phyloP scores from a whole-genome alignment of 2,797 vertebrate species.

The Gymnothorax reevesii region DNA sequence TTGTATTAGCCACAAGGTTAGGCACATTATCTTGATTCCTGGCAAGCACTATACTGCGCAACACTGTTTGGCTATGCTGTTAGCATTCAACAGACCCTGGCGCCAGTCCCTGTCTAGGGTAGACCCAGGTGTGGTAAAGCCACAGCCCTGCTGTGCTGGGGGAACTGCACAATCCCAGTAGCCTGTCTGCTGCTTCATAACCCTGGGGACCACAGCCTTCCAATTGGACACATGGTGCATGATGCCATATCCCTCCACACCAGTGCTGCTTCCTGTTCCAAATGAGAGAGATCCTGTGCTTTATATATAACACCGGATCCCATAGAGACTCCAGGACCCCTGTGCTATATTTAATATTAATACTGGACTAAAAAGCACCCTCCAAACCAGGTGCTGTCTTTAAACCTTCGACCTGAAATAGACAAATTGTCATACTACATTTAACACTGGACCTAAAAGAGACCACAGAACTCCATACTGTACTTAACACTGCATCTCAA shows the following conservation, averaged over 20 bases:
- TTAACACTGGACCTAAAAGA: not conserved
- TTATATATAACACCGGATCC: not conserved
- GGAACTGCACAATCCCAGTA: not conserved
- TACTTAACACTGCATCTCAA: not conserved
- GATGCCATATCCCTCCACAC: not conserved
- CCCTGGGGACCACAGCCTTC: not conserved
- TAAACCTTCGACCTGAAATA: not conserved
- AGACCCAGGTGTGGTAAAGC: not conserved
- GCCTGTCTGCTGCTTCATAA: not conserved
- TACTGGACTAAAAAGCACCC: not conserved
- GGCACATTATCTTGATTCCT: not conserved
- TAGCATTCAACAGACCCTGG: not conserved
- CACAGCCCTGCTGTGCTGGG: not conserved
- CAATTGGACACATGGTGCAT: slow-evolving; percentile 21
- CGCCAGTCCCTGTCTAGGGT: not conserved
- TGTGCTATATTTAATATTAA: not conserved
- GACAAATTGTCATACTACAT: no score
- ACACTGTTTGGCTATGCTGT: not conserved
- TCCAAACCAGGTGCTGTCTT: not conserved
- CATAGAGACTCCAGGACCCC: not conserved
- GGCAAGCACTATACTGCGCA: not conserved
- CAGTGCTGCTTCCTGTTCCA: slow-evolving; percentile 8
- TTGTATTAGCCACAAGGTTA: not conserved
- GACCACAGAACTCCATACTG: not conserved
- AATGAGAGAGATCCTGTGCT: not conserved